A percentile compares a stretch with the other conserved stretches of the same genome.
These are phyloP conservation scores for Potamilus streckersoni DNA, from an alignment of 1,140 invertebrate genomes.

Conservation along the genomic window DNA sequence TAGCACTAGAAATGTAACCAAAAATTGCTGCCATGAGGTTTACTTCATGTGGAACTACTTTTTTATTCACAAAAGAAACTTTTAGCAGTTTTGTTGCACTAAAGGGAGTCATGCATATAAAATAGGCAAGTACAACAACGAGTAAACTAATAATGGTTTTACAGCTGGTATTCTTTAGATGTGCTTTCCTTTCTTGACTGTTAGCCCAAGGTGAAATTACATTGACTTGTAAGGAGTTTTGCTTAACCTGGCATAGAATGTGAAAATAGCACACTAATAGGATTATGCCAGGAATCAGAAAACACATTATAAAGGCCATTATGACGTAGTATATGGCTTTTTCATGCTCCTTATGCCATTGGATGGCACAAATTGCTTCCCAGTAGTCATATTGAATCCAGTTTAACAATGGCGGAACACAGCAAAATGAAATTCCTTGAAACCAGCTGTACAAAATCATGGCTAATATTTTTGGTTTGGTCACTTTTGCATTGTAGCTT, in stretches of 20 bases:
- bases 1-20: conserved; percentile 59
- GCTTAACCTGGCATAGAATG: conserved; percentile 47
- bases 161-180: conserved; percentile 34
- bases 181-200: background rate
- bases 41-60: conserved; percentile 53
- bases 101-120: conserved; percentile 67
- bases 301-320: conserved; percentile 63
- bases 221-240: conserved; percentile 7
- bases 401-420: conserved; percentile 47
- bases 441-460: conserved; percentile 57
- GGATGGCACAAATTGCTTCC: conserved; percentile 65
- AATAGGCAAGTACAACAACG: conserved; percentile 61
- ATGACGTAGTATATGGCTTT: conserved; percentile 58
- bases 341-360: conserved; percentile 56
- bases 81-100: conserved; percentile 67
- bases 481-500: conserved; percentile 47
- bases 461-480: conserved; percentile 29
- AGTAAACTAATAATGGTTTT: conserved; percentile 62
- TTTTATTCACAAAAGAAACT: conserved; percentile 32
- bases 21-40: conserved; percentile 58
- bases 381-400: conserved; percentile 67
- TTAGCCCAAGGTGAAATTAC: background rate
- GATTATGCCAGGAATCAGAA: conserved; percentile 56
- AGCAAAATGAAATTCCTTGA: conserved; percentile 52
- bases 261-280: conserved; percentile 54